Conservation (phyloP, 1,140 invertebrate species). For the Dolichoris vasculosae region DNA sequence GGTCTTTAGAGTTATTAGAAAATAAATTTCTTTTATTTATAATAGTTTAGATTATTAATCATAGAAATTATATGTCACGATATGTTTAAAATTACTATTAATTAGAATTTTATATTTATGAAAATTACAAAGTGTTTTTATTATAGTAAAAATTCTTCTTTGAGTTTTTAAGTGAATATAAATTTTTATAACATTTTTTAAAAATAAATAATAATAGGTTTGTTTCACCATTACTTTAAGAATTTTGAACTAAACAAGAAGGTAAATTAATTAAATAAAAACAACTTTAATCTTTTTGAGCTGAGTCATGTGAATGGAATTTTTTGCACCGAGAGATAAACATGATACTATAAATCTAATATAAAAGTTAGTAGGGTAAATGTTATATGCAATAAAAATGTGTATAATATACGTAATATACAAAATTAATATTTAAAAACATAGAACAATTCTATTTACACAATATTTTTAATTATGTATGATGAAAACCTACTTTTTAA, state of each 20-base stretch:
- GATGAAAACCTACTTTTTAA: too few species aligned
- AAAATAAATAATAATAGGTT: background rate
- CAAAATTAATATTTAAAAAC: too few species aligned
- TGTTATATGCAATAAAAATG: background rate
- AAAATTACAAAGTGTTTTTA: too few species aligned
- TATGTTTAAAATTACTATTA: too few species aligned
- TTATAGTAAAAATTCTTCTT: too few species aligned
- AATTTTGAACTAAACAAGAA: background rate
- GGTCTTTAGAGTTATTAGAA: background rate
- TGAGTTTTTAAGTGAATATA: too few species aligned
- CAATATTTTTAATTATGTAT: too few species aligned
- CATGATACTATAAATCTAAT: background rate
- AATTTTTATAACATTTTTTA: background rate
- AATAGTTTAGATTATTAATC: too few species aligned
- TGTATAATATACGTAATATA: too few species aligned
- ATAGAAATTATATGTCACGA: too few species aligned
- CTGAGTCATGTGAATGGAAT: background rate
- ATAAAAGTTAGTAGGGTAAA: background rate
- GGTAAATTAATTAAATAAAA: background rate
- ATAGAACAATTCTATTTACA: too few species aligned
- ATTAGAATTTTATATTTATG: too few species aligned
- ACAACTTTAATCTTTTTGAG: background rate
- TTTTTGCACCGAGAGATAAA: background rate
- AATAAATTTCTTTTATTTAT: background rate
- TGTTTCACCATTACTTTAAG: background rate